These are phyloP conservation scores for Onychorhynchus coronatus DNA, from an alignment of 2,113 vertebrate genomes.

Conservation along the genomic window DNA sequence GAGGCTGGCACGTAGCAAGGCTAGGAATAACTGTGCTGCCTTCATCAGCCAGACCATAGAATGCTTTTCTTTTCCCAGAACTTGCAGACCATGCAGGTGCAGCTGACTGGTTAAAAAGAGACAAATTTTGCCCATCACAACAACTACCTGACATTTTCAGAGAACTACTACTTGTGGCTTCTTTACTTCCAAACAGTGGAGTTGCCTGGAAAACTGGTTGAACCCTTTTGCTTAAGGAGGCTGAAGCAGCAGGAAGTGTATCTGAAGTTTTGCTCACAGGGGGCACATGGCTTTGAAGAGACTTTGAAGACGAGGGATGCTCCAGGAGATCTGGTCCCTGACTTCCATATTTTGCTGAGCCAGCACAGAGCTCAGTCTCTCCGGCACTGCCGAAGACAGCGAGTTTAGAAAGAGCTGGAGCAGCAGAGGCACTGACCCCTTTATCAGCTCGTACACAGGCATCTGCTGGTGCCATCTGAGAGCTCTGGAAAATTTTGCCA, in stretches of 20 bases:
- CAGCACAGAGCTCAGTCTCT: background rate
- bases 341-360: background rate
- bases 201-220: background rate
- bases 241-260: background rate
- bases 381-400: background rate
- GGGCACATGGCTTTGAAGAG: background rate
- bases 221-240: background rate
- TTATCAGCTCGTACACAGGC: conserved; percentile 64
- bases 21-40: background rate
- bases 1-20: background rate
- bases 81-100: background rate
- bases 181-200: conserved; percentile 54
- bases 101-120: background rate
- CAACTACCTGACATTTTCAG: background rate
- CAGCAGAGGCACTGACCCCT: conserved; percentile 24
- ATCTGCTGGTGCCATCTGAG: conserved; percentile 69
- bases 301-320: background rate
- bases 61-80: conserved; percentile 54
- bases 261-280: background rate
- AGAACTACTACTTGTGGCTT: background rate
- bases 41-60: conserved; percentile 46
- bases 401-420: conserved; percentile 41
- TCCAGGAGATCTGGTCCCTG: background rate
- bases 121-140: background rate
- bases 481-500: conserved; percentile 33